Conservation (phyloP, 2,797 vertebrate genomes). For the Diplodus puntazzo region DNA sequence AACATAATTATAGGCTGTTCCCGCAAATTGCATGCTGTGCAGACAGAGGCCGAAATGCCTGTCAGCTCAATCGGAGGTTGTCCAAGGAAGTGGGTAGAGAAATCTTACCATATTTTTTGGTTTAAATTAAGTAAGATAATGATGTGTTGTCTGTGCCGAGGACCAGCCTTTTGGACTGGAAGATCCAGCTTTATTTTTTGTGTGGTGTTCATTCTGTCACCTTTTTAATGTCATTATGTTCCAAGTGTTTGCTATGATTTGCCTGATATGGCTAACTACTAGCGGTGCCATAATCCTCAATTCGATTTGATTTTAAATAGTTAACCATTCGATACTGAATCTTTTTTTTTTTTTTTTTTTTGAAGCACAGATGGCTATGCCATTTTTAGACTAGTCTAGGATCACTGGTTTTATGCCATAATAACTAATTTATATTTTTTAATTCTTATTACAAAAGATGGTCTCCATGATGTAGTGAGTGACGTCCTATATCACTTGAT, state of each 20-base stretch:
- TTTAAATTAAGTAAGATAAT: constrained; percentile 11
- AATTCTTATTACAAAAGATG: no score
- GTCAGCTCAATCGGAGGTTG: constrained; percentile 53
- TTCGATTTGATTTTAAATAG: no score
- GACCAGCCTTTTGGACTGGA: not conserved
- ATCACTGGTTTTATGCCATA: no score
- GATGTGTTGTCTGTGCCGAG: not conserved
- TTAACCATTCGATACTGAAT: no score
- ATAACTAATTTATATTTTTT: no score
- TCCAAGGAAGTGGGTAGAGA: constrained; percentile 43
- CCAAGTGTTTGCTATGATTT: not conserved
- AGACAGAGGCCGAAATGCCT: constrained; percentile 21
- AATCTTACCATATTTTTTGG: constrained; percentile 28
- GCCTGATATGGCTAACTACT: not conserved
- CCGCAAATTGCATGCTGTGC: constrained; percentile 25
- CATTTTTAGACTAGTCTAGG: no score
- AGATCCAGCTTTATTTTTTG: not conserved
- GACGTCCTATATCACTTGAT: no score
- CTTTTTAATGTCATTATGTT: not conserved
- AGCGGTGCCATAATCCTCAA: no score
- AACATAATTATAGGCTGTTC: constrained; percentile 50
- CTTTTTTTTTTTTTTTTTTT: no score
- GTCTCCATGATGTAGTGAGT: no score
- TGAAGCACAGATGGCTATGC: no score
- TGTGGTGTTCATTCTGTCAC: not conserved